Base-by-base conservation (phyloP, 2,888 invertebrate species). In the Thymelicus acteon region DNA sequence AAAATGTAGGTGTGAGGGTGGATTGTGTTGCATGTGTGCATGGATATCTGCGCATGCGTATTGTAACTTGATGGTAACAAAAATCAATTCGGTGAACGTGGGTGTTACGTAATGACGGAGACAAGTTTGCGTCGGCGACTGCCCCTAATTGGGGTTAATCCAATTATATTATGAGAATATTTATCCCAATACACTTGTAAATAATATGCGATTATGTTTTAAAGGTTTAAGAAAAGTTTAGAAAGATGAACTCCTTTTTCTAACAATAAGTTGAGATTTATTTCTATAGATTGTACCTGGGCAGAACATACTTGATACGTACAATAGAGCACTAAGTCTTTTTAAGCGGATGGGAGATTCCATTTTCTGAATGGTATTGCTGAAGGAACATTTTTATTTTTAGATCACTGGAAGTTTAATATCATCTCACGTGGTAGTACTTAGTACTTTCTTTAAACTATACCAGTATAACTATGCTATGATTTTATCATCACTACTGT, bases 71-170 rank as follows among this genome's bases (percentile, higher is more conserved):
- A 82, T 78, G 83, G 82, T 79, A 83, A 88, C 92, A 92, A 93
- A 93, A 93, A 93, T 93, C 93, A 92, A 93, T 93, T 87, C 89
- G 79, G 79, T 80, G 79, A 85, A 86, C 86, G 92, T 92, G 89
- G 91, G 91, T 80, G 92, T 93, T 93, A 93, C 88, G 90, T 93
- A 93, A 93, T 86, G 83, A 62, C 66, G 83, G 77, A 83, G 85
- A 87, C 85, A 88, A 85, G 85, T 82, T 84, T 80, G 81, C 81
- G 82, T 83, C 79, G 81, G 78, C 83, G 84, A 81, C 82, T 82
- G 82, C 77, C 75, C 78, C 78, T 90, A 87, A 91, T 90, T 88
- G 82, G 76, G 79, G 82, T 82, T 84, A 86, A 84, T 83, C 75
- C 78, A 77, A 74, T 79, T 77, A 19, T 19, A 19, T 80, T 78